Base-by-base conservation (phyloP, 2,113 vertebrate species). In the Tragelaphus imberbis region DNA sequence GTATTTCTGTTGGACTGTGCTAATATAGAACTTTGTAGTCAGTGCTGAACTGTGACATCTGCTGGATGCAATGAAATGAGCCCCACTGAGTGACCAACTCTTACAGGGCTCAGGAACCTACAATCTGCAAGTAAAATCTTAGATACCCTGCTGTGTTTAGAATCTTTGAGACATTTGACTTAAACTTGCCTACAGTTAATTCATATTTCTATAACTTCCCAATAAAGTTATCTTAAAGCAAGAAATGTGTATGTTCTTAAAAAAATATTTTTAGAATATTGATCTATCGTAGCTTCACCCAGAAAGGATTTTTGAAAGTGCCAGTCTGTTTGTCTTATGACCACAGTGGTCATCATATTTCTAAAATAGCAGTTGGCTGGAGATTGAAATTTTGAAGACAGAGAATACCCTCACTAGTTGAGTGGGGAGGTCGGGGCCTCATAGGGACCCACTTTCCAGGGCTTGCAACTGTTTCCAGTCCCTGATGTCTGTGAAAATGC, bases 401-500 rank as follows among this genome's bases (percentile, higher is more conserved):
- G 63, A 98, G 96, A 53, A 96, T 95, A 94, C 89, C 44, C 84
- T 68, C 49, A 51, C 44, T 58, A 19, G 13, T 81, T 40, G 30
- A 90, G 19, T 21, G 12, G n/a, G 68, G 30, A 51, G 33, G 17
- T 0, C 33, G 49, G 68, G 27, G 44, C 84, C 87, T 88, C 44
- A 49, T 6, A 71, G 61, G 56, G 33, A 55, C 51, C 44, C 44
- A 44, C 30, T 94, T 49, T 87, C 84, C 88, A 90, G 84, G 53
- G 40, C 84, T 97, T 84, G 97, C 96, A 81, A 71, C 90, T 98
- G 61, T 89, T 94, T 98, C 90, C 86, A 97, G 92, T 97, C 94
- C 94, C 91, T 98, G 98, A 95, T 86, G 96, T 91, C 97, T 97
- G 84, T 97, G 97, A 98, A 98, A 98, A 97, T 97, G 97, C 96